Evolutionary conservation across 2,797 vertebrate species (phyloP), one percentile per base, ranked within the genome.

Genomic region (Manis pentadactyla): DNA sequence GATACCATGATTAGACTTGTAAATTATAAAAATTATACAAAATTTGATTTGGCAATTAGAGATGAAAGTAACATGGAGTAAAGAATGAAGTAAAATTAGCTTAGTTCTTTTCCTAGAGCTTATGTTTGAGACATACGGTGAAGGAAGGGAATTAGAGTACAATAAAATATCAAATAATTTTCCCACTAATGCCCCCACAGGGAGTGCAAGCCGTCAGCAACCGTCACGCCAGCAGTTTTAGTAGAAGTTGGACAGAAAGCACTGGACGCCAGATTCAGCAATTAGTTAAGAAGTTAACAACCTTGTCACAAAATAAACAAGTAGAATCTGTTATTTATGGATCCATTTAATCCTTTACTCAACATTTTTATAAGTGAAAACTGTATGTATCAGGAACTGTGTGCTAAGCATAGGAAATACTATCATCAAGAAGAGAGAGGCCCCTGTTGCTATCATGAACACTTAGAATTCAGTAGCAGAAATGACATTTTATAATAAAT

Each of bases 21-120:
- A 90, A 90, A 51, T 90, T 94, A 87, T 6, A 87, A 6, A 92
- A 51, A 86, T 74, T 75, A 42, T n/a, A 27, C 14, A 78, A 71
- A 55, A 89, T 89, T 83, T 75, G 12, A 71, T 69, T 83, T 86
- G 25, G 0, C 0, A 79, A 71, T 78, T 92, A 93, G 10, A 69
- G 90, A n/a, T 55, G 61, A 81, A 88, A 46, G 7, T n/a, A 82
- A 88, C 0, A 71, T 78, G 2, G 96, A 14, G 4, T 90, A 63
- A 15, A n/a, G 4, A 90, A 77, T 95, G 0, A 90, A 85, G 42
- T 81, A 69, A 89, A 46, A 68, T 78, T 31, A 69, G 5, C 5
- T 53, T 61, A 18, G 0, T 17, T 61, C 53, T 75, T 34, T 78
- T 88, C 1, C 25, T 77, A 69, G 12, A 12, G 14, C 10, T 95